Percentiles rank a stretch among this genome's conserved stretches.
Conservation (phyloP, 2,888 invertebrate species). For the Heteromyza rotundicornis region DNA sequence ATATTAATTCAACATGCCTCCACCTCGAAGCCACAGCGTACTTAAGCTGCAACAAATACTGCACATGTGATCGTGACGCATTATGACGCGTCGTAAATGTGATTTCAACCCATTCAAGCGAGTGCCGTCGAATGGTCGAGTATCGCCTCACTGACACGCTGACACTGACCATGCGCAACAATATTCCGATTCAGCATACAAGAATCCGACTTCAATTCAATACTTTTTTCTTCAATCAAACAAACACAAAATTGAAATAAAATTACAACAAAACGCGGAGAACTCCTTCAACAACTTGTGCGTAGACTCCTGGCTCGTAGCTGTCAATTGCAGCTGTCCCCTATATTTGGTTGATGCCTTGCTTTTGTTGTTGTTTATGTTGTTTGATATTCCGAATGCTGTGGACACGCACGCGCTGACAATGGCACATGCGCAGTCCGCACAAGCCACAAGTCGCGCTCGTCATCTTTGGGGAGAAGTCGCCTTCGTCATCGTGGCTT, state of each 20-base stretch:
- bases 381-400: conserved; percentile 10
- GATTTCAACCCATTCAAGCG: conserved; percentile 15
- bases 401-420: conserved; percentile 24
- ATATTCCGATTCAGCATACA: background rate
- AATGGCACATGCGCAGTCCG: conserved; percentile 9
- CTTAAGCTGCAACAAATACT: conserved; percentile 36
- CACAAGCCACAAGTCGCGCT: conserved; percentile 31
- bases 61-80: conserved; percentile 19
- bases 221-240: too few relatives aligned
- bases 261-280: too few relatives aligned
- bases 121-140: conserved; percentile 16
- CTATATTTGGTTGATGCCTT: conserved; percentile 26
- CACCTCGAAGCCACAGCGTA: conserved; percentile 34
- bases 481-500: too few relatives aligned
- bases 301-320: background rate
- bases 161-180: conserved; percentile 26
- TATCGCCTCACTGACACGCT: conserved; percentile 10
- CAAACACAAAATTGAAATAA: background rate
- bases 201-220: conserved; percentile 2
- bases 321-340: conserved; percentile 41
- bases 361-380: conserved; percentile 22
- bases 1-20: too few relatives aligned
- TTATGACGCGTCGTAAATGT: conserved; percentile 4
- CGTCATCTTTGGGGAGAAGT: background rate
- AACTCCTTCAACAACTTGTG: too few relatives aligned